phyloP scores from a whole-genome alignment of 2,888 invertebrate genomes.

The Selenia dentaria region DNA sequence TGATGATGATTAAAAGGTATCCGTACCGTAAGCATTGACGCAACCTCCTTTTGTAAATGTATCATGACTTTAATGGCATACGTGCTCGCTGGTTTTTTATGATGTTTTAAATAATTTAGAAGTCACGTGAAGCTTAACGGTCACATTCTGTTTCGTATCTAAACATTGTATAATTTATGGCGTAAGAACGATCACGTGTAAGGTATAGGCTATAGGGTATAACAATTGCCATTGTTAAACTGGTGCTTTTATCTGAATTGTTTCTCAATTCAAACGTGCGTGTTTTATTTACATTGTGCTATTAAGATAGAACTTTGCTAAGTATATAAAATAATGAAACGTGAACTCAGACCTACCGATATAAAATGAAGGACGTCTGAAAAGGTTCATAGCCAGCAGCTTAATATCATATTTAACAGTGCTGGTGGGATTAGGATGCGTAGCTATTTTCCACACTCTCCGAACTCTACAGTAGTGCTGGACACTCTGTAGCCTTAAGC shows the following conservation, averaged over 20 bases:
- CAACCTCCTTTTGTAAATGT: conserved; percentile 9
- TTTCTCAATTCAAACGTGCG: conserved; percentile 38
- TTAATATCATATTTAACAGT: too few relatives aligned
- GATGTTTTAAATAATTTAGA: conserved; percentile 17
- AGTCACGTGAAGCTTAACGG: conserved; percentile 28
- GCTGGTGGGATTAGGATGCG: too few relatives aligned
- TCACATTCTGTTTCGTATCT: conserved; percentile 15
- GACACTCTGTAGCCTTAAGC: too few relatives aligned
- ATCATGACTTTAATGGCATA: background rate
- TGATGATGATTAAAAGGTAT: conserved; percentile 16
- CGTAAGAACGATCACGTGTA: conserved; percentile 30
- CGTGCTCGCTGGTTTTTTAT: conserved; percentile 17
- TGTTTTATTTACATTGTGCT: conserved; percentile 2
- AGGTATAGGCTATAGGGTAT: conserved; percentile 18
- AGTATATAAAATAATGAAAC: too few relatives aligned
- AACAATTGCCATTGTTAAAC: conserved; percentile 51
- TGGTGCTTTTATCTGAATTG: conserved; percentile 37
- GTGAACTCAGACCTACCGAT: too few relatives aligned
- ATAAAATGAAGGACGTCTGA: too few relatives aligned
- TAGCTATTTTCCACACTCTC: too few relatives aligned
- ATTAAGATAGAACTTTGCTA: background rate
- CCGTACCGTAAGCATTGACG: conserved; percentile 14
- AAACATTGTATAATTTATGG: conserved; percentile 19
- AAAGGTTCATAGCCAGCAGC: too few relatives aligned
- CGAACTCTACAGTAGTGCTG: too few relatives aligned